Evolutionary conservation across 2,888 invertebrate genomes (phyloP).

Genomic region (Diarsia mendica): DNA sequence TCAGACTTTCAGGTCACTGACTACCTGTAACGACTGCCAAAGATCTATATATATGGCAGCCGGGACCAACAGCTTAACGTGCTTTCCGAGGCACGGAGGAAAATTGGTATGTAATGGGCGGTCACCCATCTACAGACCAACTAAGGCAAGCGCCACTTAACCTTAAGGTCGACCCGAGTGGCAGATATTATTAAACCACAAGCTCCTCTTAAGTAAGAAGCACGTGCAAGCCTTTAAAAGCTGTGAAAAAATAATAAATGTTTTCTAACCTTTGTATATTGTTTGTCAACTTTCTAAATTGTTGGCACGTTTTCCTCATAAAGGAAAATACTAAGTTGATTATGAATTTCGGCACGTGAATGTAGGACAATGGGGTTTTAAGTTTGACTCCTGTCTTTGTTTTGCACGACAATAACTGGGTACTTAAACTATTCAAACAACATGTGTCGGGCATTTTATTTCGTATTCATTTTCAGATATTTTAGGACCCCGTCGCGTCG

Average conservation of each 20-base stretch:
- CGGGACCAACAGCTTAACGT: too few species aligned
- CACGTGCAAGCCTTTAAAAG: constrained; percentile 55
- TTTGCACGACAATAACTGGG: neutral
- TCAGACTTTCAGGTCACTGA: too few species aligned
- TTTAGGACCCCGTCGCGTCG: too few species aligned
- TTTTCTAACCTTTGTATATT: constrained; percentile 67
- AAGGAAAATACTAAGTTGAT: constrained; percentile 47
- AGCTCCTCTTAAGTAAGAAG: too few species aligned
- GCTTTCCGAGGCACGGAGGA: too few species aligned
- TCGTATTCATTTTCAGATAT: neutral
- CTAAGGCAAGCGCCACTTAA: too few species aligned
- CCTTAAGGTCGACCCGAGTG: too few species aligned
- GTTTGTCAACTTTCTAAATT: constrained; percentile 73
- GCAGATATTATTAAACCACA: too few species aligned
- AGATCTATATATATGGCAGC: too few species aligned
- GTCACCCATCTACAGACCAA: too few species aligned
- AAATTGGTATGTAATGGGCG: too few species aligned
- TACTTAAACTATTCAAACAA: neutral
- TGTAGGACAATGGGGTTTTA: constrained; percentile 23
- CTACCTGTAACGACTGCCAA: too few species aligned
- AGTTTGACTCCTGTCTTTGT: constrained; percentile 9
- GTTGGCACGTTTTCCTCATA: constrained; percentile 59
- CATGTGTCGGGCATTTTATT: neutral
- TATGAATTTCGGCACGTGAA: constrained; percentile 29
- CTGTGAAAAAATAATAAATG: constrained; percentile 74